phyloP scores from a whole-genome alignment of 2,797 vertebrate species.

The Vireo griseus region DNA sequence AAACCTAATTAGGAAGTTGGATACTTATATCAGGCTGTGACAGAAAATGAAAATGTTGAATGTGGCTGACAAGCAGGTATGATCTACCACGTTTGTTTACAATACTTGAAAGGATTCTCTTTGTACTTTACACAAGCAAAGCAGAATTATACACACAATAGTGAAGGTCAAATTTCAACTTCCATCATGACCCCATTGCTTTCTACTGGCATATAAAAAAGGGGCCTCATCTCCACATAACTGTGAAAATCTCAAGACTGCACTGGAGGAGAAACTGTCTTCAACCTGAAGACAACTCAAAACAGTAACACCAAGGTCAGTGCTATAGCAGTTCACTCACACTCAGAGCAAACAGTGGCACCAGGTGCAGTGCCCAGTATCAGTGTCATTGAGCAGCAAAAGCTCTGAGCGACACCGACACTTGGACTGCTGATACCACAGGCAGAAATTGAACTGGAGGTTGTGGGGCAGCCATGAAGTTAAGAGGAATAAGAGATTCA shows the following conservation, averaged over 20 bases:
- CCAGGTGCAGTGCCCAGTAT: not conserved
- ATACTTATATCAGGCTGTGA: conserved; percentile 55
- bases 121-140: not conserved
- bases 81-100: conserved; percentile 25
- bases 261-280: not conserved
- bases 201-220: not conserved
- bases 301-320: not conserved
- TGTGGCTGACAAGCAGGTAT: conserved; percentile 8
- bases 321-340: accelerated
- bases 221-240: not conserved
- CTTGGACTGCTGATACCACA: not conserved
- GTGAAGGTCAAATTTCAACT: not conserved
- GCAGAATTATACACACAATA: not conserved
- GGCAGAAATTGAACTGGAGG: not conserved
- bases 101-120: conserved; percentile 5
- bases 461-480: not conserved
- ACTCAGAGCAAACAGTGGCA: not conserved
- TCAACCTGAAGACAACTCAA: not conserved
- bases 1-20: conserved; percentile 72
- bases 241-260: not conserved
- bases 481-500: not conserved
- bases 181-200: not conserved
- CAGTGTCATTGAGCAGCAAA: not conserved
- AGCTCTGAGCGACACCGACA: not conserved
- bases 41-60: conserved; percentile 30